Evolutionary conservation across 1,140 invertebrate species (phyloP).

Genomic region (Pristionchus pacificus): DNA sequence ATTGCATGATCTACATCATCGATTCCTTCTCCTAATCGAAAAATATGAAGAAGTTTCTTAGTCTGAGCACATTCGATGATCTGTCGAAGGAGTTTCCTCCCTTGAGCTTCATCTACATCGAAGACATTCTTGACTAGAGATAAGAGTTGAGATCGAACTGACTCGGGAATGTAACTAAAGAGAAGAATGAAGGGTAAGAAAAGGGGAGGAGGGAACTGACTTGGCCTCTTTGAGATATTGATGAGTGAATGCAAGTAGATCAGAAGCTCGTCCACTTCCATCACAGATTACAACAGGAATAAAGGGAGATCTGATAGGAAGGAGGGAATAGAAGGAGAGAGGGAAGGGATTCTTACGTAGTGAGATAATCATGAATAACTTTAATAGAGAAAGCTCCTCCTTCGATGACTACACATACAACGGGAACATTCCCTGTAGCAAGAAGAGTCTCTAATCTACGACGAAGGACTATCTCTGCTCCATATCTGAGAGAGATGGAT

Average conservation of each 20-base stretch:
- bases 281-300: slow-evolving; percentile 95
- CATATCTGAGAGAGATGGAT: slow-evolving; percentile 58
- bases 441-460: slow-evolving; percentile 62
- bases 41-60: slow-evolving; percentile 38
- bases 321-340: not conserved
- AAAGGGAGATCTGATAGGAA: slow-evolving; percentile 64
- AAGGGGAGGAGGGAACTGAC: slow-evolving; percentile 18
- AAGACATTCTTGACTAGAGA: slow-evolving; percentile 41
- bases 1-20: slow-evolving; percentile 54
- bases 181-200: not conserved
- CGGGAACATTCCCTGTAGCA: slow-evolving; percentile 68
- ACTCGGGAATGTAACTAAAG: slow-evolving; percentile 44
- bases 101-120: slow-evolving; percentile 38
- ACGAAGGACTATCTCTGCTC: slow-evolving; percentile 62
- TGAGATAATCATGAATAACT: slow-evolving; percentile 90
- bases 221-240: slow-evolving; percentile 63
- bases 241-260: slow-evolving; percentile 91
- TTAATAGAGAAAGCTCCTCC: slow-evolving; percentile 93
- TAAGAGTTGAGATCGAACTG: slow-evolving; percentile 37
- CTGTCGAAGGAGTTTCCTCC: slow-evolving; percentile 40
- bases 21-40: slow-evolving; percentile 46
- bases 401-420: slow-evolving; percentile 92
- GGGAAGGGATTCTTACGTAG: slow-evolving; percentile 60
- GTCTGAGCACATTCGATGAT: slow-evolving; percentile 42
- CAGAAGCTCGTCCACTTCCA: slow-evolving; percentile 88